Evolutionary conservation across 2,888 invertebrate species (phyloP), one percentile per base, ranked within the genome.

Genomic region (Caradrina kadenii): DNA sequence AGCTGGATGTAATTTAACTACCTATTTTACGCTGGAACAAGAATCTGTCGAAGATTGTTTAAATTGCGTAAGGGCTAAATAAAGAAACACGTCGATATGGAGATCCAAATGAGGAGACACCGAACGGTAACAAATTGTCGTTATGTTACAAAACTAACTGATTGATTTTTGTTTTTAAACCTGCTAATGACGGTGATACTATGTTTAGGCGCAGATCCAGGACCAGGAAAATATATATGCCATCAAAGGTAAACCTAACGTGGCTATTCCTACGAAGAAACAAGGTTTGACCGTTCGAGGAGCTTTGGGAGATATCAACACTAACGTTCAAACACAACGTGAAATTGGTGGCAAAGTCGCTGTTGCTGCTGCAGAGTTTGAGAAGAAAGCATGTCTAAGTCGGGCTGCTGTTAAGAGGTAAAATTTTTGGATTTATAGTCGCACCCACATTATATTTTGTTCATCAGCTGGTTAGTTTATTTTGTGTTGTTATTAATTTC

Each of bases 201-300:
- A 59, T 35, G 45, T 58, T 77, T 63, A 92, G 91, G 86, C 84
- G 60, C 89, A 92, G 87, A 89, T 92, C 65, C 92, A 92, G 58
- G 94, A 95, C 65, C 94, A 94, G 87, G 95, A 96, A 86, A 95
- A 96, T 82, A 77, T 91, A 6, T 90, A 91, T 70, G 90, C 84
- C 7, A 62, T 82, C 8, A 93, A 91, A 84, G 93, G 91, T 17
- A 94, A 94, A 83, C 80, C 81, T 59, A 91, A 89, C 75, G 79
- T 87, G 59, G 81, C 79, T 17, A 63, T 92, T 65, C 89, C 93
- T 7, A 79, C 84, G 0, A 95, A 94, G 74, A 91, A 90, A 15
- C 90, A 89, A 78, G 94, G 93, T 6, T 79, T 92, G 73, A 79
- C 87, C 13, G 87, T 90, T 49, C 92, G 96, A 21, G 95, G 95